Base-by-base conservation (phyloP, 2,113 vertebrate species). In the Peucedramus taeniatus region DNA sequence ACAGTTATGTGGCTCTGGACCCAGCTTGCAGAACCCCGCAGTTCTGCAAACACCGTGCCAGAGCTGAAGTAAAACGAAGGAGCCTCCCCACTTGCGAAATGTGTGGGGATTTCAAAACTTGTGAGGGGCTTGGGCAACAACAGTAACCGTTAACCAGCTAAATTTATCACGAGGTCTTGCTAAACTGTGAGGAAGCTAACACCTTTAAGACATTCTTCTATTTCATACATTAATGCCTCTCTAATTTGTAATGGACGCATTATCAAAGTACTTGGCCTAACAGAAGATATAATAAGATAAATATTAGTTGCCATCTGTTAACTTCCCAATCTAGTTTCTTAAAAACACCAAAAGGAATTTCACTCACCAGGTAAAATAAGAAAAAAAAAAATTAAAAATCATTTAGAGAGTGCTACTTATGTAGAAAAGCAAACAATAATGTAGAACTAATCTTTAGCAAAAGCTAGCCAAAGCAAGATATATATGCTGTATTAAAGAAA, bases 11-110 rank as follows among this genome's bases (percentile, higher is more conserved):
- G 10, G 26, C 49, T 56, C 57, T 23, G 47, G 39, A 45, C 20
- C 4, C 33, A 39, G 50, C 4, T 2, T 35, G 27, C 65, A 70
- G 50, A 27, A 35, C 5, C 10, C 7, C 0, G 0, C 28, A 74
- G 27, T 37, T 81, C 69, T 11, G 13, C 68, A 79, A 83, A 86
- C 0, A 0, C n/a, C 0, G 0, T 9, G 11, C 20, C 59, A 77
- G 15, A 81, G 69, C 27, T 31, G 51, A 61, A 1, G 3, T 3
- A 37, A 3, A 45, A 40, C 20, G 20, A 70, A 4, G 45, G 10
- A 51, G 15, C 13, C 37, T 70, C 65, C 14, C 28, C 0, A 4
- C 28, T 53, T 66, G 15, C 86, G 85, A 61, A 78, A 82, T 0
- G 1, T 1, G 8, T 28, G 2, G 3, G 61, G 31, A 47, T 68